These are phyloP conservation scores for Cinclus mexicanus DNA, from an alignment of 2,113 vertebrate species.

Conservation along the genomic window DNA sequence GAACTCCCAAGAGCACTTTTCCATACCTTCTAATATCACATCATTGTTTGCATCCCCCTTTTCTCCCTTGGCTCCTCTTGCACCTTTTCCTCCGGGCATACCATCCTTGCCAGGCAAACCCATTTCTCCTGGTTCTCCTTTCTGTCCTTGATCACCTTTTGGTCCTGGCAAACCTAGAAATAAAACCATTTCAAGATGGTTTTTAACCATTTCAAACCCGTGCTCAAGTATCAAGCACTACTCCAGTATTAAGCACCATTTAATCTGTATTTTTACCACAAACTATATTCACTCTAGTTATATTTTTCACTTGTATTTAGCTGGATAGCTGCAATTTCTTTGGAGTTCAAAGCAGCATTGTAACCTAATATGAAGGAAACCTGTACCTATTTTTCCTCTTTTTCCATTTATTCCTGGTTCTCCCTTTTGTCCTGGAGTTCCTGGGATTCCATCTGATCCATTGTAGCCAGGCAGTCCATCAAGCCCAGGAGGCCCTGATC, in stretches of 20 bases:
- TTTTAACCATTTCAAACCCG: too few relatives aligned
- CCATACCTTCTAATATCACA: conserved; percentile 63
- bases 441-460: conserved; percentile 86
- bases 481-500: conserved; percentile 82
- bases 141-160: conserved; percentile 75
- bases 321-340: background rate
- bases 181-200: background rate
- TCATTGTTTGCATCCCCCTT: conserved; percentile 61
- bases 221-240: background rate
- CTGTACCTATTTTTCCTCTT: conserved; percentile 76
- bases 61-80: conserved; percentile 85
- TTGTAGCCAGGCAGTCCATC: conserved; percentile 85
- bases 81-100: conserved; percentile 75
- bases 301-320: background rate
- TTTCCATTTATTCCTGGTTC: conserved; percentile 86
- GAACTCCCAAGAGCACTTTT: background rate
- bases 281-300: background rate
- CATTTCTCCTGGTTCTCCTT: conserved; percentile 77
- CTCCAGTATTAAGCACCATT: background rate
- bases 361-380: background rate
- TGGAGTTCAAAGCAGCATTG: background rate
- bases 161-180: conserved; percentile 69
- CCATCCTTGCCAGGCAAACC: conserved; percentile 74
- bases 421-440: conserved; percentile 86
- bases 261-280: background rate